Conservation (phyloP, 2,113 vertebrate species). For the Rutilus rutilus region DNA sequence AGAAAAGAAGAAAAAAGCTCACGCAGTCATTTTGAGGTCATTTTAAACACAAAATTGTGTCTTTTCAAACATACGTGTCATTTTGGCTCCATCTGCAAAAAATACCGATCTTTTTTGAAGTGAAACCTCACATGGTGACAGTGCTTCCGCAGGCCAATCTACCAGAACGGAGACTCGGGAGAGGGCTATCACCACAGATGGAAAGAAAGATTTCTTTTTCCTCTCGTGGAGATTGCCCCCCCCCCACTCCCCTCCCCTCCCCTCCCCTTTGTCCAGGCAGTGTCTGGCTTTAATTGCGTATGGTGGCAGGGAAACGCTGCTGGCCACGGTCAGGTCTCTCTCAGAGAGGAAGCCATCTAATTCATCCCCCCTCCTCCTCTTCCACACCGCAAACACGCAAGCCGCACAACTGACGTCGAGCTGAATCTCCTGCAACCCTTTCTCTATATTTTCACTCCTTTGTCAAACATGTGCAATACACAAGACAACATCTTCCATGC, state of each 20-base stretch:
- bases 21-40: neutral
- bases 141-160: slow-evolving; percentile 56
- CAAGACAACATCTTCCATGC: neutral
- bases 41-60: neutral
- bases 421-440: slow-evolving; percentile 17
- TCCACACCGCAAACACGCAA: slow-evolving; percentile 31
- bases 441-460: slow-evolving; percentile 28
- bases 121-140: slow-evolving; percentile 48
- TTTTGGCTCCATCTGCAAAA: slow-evolving; percentile 29
- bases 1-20: neutral
- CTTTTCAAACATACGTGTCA: neutral
- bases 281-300: slow-evolving; percentile 61
- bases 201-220: slow-evolving; percentile 53
- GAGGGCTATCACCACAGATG: slow-evolving; percentile 44
- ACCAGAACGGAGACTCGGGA: slow-evolving; percentile 47
- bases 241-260: slow-evolving; percentile 34
- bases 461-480: slow-evolving; percentile 26
- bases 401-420: slow-evolving; percentile 37
- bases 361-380: slow-evolving; percentile 42
- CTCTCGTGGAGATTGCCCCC: slow-evolving; percentile 53
- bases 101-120: slow-evolving; percentile 28
- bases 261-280: slow-evolving; percentile 54
- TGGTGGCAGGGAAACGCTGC: slow-evolving; percentile 56
- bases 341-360: slow-evolving; percentile 61
- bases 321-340: slow-evolving; percentile 62